Evolutionary conservation across 2,888 invertebrate species (phyloP), one percentile per base, ranked within the genome.

Genomic region (Drosophila flavopinicola): DNA sequence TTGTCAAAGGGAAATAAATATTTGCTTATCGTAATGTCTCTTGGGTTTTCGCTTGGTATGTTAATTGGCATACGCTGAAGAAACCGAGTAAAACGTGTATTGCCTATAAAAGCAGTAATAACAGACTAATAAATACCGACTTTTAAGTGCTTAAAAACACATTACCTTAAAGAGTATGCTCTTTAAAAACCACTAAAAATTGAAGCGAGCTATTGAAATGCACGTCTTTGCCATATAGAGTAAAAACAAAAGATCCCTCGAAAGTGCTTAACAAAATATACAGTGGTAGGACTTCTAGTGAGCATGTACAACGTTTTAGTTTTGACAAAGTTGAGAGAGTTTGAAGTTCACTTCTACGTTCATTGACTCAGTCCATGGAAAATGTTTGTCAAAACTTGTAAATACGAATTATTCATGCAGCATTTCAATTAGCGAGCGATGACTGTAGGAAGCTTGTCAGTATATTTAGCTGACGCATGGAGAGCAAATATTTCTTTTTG

Each of bases 401-500:
- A 15, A 42, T 27, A 15, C 0, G 25, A 44, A 20, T 17, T n/a
- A 20, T 44, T 20, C 11, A 4, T 4, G 4, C 2, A 20, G 20
- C 2, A 4, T 20, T 20, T 20, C 17, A 44, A 29, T 9, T 44
- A 30, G 20, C 44, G 29, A 17, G n/a, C 3, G 29, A 20, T 6
- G 6, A 17, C 27, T 42, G n/a, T 17, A n/a, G n/a, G 15, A 17
- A 23, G 15, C 39, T 41, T 39, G 45, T 57, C 11, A 30, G n/a
- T 30, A 7, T 6, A 7, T 33, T 10, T 24, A 25, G 20, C 32
- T 38, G 44, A 52, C 44, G 49, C 53, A 59, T 48, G 20, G n/a
- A 23, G 47, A 45, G 29, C 60, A 54, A 60, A 35, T 25, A 6
- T 39, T 30, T 38, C n/a, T 51, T 44, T 64, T 64, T 47, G 38